Base-by-base conservation (phyloP, 2,113 vertebrate genomes). In the Lagopus leucura region DNA sequence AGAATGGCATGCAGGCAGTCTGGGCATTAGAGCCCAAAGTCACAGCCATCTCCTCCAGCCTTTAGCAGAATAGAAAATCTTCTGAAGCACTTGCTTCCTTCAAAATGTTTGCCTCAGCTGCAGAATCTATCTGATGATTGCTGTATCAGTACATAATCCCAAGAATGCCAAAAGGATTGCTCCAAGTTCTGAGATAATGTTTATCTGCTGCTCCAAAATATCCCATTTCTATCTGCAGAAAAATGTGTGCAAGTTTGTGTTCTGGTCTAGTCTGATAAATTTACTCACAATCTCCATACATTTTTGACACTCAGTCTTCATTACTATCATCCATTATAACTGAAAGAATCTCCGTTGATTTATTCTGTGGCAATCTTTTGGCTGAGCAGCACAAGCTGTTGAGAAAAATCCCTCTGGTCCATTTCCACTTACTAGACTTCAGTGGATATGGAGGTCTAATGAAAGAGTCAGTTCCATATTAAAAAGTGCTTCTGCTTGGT, bases 1-100 rank as follows among this genome's bases (percentile, higher is more conserved):
- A 58, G 27, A 64, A n/a, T 24, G 20, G 58, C 78, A 43, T 0
- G 0, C 45, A 47, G 12, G 4, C 0, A 2, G 34, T 78, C 34
- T 24, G 58, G 69, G 55, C n/a, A 8, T 60, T 70, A 45, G 63
- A 17, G 50, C 43, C 50, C 38, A 27, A 72, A 14, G 42, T 36
- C 72, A 79, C 30, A 58, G 45, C 7, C 0, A 0, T 48, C 55
- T 95, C 60, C 34, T 71, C 45, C 57, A 83, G 47, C 38, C 32
- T 70, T 38, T 42, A 66, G 28, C n/a, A n/a, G 58, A 75, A 57
- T 28, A 60, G 61, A 22, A 78, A 34, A 19, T 30, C 10, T 43
- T 82, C 43, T 72, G 40, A 83, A 50, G 75, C 86, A 65, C 45
- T 74, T 47, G 24, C 7, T 71, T 81, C 8, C 57, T 88, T 81